Percentiles rank a stretch among this genome's conserved stretches.
phyloP scores from a whole-genome alignment of 2,797 vertebrate genomes.

The Trachurus trachurus region DNA sequence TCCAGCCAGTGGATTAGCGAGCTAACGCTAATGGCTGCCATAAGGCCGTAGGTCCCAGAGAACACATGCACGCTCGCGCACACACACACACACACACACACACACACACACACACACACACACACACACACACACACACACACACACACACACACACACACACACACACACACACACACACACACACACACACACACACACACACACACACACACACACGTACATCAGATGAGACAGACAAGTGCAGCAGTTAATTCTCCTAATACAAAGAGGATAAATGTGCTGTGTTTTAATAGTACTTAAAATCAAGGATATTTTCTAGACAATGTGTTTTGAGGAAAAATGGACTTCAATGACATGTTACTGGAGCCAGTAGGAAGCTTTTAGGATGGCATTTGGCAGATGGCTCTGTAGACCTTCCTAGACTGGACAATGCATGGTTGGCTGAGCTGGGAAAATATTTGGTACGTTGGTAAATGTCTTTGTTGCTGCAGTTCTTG shows the following conservation, averaged over 20 bases:
- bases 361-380: neutral
- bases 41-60: conserved; percentile 33
- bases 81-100: neutral
- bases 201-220: neutral
- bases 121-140: too few species aligned
- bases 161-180: neutral
- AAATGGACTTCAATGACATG: too few species aligned
- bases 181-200: neutral
- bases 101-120: too few species aligned
- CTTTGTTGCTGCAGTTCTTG: neutral
- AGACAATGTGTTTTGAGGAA: neutral
- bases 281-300: neutral
- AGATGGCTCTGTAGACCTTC: neutral
- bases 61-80: neutral
- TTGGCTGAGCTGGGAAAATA: neutral
- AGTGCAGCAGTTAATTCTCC: conserved; percentile 3
- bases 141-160: neutral
- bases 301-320: neutral
- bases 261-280: neutral
- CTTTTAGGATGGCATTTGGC: conserved; percentile 9
- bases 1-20: conserved; percentile 63
- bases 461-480: neutral
- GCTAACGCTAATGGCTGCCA: conserved; percentile 53
- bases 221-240: neutral
- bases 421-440: neutral